Conservation (phyloP, 1,140 invertebrate species). For the Macrosteles quadrilineatus region DNA sequence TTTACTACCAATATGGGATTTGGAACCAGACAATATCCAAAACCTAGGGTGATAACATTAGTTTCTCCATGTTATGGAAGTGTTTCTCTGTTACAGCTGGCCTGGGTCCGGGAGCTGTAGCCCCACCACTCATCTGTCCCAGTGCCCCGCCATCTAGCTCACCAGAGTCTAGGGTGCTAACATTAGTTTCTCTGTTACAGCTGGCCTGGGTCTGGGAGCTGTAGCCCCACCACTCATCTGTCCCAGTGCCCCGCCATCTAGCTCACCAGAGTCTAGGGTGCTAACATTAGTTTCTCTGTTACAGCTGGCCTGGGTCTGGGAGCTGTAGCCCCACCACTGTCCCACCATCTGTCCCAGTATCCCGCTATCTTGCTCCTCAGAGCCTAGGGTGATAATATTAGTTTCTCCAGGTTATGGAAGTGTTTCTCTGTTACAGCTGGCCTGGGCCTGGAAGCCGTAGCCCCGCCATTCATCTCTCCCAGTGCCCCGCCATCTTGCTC, state of each 20-base stretch:
- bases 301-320: background rate
- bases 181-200: background rate
- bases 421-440: background rate
- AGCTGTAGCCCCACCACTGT: background rate
- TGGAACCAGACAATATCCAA: too few species aligned
- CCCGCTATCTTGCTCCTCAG: constrained; percentile 42
- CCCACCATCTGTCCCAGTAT: constrained; percentile 38
- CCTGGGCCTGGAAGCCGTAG: background rate
- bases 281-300: too few species aligned
- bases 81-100: background rate
- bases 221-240: constrained; percentile 17
- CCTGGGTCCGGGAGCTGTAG: background rate
- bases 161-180: constrained; percentile 61
- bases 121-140: constrained; percentile 28
- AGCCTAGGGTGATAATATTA: too few species aligned
- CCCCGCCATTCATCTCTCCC: constrained; percentile 27
- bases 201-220: background rate
- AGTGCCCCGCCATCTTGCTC: constrained; percentile 37
- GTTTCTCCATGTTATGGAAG: too few species aligned
- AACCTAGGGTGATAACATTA: too few species aligned
- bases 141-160: constrained; percentile 37
- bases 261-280: constrained; percentile 57
- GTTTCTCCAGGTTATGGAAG: too few species aligned
- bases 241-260: constrained; percentile 37
- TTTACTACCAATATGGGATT: too few species aligned